Base-by-base conservation (phyloP, 1,140 invertebrate species). In the Zaprionus taronus region DNA sequence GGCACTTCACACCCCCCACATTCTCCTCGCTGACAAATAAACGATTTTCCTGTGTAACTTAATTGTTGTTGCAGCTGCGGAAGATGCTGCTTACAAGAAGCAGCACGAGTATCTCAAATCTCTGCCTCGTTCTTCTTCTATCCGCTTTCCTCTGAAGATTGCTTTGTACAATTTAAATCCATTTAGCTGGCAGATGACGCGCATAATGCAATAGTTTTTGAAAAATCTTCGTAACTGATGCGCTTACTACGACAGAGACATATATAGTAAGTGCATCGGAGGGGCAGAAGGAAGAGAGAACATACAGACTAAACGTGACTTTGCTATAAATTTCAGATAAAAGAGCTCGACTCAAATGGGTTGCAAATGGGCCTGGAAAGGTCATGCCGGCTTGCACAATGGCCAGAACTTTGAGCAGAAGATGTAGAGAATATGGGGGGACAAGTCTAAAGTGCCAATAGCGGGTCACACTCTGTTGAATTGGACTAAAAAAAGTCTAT, bases 11-110 rank as follows among this genome's bases (percentile, higher is more conserved):
- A 47, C 7, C 34, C 17, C 0, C 11, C 24, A 7, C 5, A 15
- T 31, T 7, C 28, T 31, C 0, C 28, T n/a, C 14, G 36, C 55
- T 47, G 41, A 47, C 22, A 26, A n/a, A 41, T 47, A 41, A 73
- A 56, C 24, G 53, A 56, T 56, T 56, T 56, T 56, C 20, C 58
- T 61, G 36, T 58, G 56, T 83, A 73, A 87, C 83, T 83, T 68
- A 85, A 84, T 75, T 85, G 60, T 51, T 57, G 82, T 65, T 69
- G 66, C 77, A 68, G 61, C 62, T 64, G 72, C 41, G 17, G 38
- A 70, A 67, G 55, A n/a, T 17, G 26, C 28, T 65, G 72, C 17
- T 36, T 41, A 60, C 44, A 56, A 41, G 38, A 3, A 15, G 41
- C 41, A 17, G 41, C 41, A 7, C 47, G 49, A 66, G 14, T 71